phyloP scores from a whole-genome alignment of 2,797 vertebrate genomes.

The Rhinoraja longicauda region DNA sequence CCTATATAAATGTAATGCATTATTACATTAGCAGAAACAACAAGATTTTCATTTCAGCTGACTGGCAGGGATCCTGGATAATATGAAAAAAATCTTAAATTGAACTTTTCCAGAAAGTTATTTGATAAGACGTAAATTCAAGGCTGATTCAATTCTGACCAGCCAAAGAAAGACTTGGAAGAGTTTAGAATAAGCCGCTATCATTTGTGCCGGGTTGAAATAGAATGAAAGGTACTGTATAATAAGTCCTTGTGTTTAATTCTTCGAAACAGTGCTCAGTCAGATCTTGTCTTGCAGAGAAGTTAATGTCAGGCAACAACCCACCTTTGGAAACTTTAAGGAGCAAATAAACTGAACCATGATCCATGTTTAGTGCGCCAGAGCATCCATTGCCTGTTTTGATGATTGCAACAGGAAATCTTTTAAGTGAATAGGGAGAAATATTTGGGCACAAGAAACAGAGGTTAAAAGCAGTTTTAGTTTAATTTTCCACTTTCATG shows the following conservation, averaged over 20 bases:
- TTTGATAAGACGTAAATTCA: not conserved
- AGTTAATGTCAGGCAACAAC: not conserved
- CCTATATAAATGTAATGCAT: too few relatives aligned
- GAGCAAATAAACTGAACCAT: too few relatives aligned
- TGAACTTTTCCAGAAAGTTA: not conserved
- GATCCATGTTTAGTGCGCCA: not conserved
- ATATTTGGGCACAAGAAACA: not conserved
- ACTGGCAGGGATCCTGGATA: not conserved
- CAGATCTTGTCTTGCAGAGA: not conserved
- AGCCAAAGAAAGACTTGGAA: not conserved
- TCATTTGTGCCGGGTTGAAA: too few relatives aligned
- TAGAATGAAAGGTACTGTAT: not conserved
- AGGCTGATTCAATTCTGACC: not conserved
- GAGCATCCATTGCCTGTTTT: not conserved
- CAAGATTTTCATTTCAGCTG: not conserved
- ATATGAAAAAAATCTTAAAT: not conserved
- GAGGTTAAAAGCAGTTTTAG: not conserved
- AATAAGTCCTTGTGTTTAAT: not conserved
- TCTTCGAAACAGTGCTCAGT: not conserved
- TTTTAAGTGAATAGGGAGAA: not conserved
- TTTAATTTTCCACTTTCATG: not conserved
- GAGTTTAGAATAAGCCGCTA: not conserved
- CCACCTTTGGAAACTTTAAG: not conserved
- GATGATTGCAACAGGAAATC: not conserved
- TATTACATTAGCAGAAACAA: not conserved